Conservation (phyloP, 2,888 invertebrate species). For the Proisotoma minuta region DNA sequence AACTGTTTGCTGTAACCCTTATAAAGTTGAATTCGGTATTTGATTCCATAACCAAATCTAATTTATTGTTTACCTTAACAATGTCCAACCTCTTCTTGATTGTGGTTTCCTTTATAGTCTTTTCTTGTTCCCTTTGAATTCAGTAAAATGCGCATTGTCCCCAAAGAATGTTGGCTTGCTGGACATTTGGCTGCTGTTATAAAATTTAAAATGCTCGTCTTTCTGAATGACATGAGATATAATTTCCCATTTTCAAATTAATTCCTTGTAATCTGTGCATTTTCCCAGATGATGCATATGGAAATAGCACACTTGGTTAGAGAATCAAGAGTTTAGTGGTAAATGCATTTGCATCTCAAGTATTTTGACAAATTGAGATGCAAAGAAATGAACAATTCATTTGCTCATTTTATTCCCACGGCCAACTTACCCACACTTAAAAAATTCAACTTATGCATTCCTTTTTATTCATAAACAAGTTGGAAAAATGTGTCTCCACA, state of each 20-base stretch:
- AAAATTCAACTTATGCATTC: neutral
- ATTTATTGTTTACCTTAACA: slow-evolving; percentile 16
- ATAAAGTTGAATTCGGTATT: slow-evolving; percentile 19
- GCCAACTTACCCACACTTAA: neutral
- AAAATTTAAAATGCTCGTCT: neutral
- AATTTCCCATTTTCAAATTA: no score
- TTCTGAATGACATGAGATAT: no score
- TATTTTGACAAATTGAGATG: slow-evolving; percentile 16
- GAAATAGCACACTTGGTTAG: no score
- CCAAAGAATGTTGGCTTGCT: neutral
- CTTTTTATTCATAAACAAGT: no score
- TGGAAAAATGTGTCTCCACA: no score
- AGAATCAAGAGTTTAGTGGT: neutral
- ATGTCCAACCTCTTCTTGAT: slow-evolving; percentile 14
- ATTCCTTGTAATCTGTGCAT: no score
- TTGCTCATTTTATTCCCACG: slow-evolving; percentile 23
- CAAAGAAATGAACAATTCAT: slow-evolving; percentile 11
- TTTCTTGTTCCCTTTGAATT: neutral
- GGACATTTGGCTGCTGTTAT: neutral
- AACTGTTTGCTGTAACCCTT: slow-evolving; percentile 10
- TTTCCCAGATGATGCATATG: no score
- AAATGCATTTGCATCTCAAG: neutral
- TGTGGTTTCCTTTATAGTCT: neutral
- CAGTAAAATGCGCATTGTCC: neutral
- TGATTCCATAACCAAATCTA: slow-evolving; percentile 22